Conservation (phyloP, 1,140 invertebrate species). For the Harlomillsia oculata region DNA sequence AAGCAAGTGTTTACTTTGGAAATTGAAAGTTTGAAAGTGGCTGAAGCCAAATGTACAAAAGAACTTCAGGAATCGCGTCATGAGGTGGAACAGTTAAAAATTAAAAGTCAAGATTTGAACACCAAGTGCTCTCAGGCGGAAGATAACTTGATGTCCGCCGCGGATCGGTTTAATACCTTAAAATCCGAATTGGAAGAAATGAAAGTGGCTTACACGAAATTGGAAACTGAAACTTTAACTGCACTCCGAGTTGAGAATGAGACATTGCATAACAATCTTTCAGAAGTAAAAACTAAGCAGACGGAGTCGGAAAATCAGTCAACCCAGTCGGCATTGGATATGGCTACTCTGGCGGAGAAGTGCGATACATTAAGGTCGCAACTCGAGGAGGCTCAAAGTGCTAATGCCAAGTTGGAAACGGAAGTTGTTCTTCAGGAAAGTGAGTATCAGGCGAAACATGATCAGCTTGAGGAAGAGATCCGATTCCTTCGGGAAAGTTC, state of each 20-base stretch:
- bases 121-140: neutral
- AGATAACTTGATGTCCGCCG: neutral
- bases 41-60: neutral
- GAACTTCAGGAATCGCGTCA: neutral
- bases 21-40: neutral
- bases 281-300: too few species aligned
- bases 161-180: neutral
- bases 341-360: too few species aligned
- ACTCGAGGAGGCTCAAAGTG: neutral
- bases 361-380: neutral
- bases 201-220: neutral
- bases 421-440: slow-evolving; percentile 5
- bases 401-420: slow-evolving; percentile 5
- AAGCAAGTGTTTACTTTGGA: neutral
- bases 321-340: too few species aligned
- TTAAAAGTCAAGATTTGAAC: neutral
- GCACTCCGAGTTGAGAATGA: too few species aligned
- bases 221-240: neutral
- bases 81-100: neutral
- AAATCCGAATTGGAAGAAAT: neutral
- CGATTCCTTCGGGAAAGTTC: neutral
- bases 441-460: neutral
- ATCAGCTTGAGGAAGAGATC: slow-evolving; percentile 5
- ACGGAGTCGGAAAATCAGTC: too few species aligned
- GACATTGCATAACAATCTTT: too few species aligned